These are phyloP conservation scores for Lordiphosa stackelbergi DNA, from an alignment of 1,140 invertebrate species.

Conservation along the genomic window DNA sequence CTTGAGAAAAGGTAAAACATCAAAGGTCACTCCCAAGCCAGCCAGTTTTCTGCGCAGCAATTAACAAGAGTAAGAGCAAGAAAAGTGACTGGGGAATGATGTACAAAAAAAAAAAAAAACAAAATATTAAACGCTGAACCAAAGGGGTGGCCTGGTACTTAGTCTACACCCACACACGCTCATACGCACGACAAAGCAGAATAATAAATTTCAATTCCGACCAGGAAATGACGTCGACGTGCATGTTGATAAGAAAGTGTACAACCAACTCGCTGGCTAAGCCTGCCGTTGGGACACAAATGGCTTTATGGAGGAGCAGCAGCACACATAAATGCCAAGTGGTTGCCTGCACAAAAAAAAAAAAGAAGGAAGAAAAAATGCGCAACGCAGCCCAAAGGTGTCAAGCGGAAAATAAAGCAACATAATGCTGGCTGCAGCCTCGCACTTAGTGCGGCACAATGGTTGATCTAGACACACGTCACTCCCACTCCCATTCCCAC, in stretches of 20 bases:
- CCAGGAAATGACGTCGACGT: constrained; percentile 48
- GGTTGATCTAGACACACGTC: constrained; percentile 27
- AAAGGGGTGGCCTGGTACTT: constrained; percentile 5
- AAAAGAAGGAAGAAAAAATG: constrained; percentile 51
- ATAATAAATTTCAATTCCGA: constrained; percentile 73
- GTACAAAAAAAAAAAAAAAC: constrained; percentile 22
- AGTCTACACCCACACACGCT: constrained; percentile 20
- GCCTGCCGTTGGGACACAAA: constrained; percentile 13
- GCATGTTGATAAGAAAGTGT: constrained; percentile 62
- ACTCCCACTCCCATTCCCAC: constrained; percentile 19
- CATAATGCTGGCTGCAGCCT: constrained; percentile 51
- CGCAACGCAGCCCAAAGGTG: constrained; percentile 69
- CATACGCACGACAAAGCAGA: constrained; percentile 66
- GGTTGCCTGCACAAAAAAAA: constrained; percentile 15
- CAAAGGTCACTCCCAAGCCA: constrained; percentile 49
- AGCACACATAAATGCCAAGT: constrained; percentile 34
- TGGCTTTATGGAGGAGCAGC: no score
- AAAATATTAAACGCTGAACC: constrained; percentile 42
- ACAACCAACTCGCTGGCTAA: constrained; percentile 6
- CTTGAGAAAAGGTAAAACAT: constrained; percentile 48
- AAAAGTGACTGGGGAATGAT: constrained; percentile 12
- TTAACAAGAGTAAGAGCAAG: constrained; percentile 54
- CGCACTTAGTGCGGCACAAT: constrained; percentile 36
- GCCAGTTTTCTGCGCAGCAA: constrained; percentile 40
- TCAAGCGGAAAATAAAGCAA: constrained; percentile 72